These are phyloP conservation scores for Rhinoraja longicauda DNA, from an alignment of 2,797 vertebrate genomes.

Conservation along the genomic window DNA sequence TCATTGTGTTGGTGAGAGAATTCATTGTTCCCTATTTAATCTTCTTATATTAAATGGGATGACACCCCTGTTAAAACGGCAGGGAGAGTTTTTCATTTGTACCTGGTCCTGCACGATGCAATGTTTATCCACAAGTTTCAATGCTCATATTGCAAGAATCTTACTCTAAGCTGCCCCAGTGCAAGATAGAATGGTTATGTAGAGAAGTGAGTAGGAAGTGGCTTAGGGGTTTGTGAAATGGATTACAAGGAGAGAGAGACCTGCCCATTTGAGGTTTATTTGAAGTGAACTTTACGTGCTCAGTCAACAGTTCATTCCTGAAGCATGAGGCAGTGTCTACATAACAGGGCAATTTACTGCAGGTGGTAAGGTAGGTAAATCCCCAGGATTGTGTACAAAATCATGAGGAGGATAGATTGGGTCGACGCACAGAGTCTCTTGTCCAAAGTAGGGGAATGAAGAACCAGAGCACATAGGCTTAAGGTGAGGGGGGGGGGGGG, in stretches of 20 bases:
- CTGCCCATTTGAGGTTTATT: not conserved
- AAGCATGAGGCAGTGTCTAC: not conserved
- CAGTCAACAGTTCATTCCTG: not conserved
- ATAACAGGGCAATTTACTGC: too few relatives aligned
- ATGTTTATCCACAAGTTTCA: slow-evolving; percentile 5
- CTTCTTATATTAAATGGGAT: not conserved
- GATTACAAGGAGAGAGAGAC: not conserved
- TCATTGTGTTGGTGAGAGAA: not conserved
- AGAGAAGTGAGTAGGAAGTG: not conserved
- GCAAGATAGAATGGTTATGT: not conserved
- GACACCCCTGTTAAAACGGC: not conserved
- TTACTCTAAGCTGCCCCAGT: too few relatives aligned
- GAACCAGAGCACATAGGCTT: too few relatives aligned
- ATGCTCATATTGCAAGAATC: not conserved
- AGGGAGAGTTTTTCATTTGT: not conserved
- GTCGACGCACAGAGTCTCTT: too few relatives aligned
- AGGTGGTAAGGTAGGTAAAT: too few relatives aligned
- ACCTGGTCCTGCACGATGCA: not conserved
- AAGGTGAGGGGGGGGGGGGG: too few relatives aligned
- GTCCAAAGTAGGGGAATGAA: too few relatives aligned
- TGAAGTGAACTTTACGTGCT: not conserved
- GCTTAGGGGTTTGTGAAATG: not conserved
- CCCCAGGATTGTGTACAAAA: too few relatives aligned
- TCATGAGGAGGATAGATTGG: too few relatives aligned
- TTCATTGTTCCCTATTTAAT: not conserved